A percentile compares a stretch with the other conserved stretches of the same genome.
Conservation (phyloP, 2,113 vertebrate genomes). For the Hepsetus odoe region DNA sequence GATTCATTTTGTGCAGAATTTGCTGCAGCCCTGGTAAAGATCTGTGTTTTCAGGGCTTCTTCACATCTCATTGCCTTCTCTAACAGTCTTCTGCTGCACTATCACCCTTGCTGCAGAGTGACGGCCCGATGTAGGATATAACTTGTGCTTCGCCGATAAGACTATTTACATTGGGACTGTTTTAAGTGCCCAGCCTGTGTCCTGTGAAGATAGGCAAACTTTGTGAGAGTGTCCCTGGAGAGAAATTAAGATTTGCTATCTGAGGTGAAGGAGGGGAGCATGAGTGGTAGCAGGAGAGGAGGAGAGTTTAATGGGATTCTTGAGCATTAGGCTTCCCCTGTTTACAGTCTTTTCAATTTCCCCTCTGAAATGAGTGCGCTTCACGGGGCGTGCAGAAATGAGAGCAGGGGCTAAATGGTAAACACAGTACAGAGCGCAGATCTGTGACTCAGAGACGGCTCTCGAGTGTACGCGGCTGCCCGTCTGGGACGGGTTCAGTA, state of each 20-base stretch:
- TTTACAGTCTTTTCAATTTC: slow-evolving; percentile 39
- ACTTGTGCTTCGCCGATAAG: slow-evolving; percentile 74
- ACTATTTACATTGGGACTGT: slow-evolving; percentile 71
- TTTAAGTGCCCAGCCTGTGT: slow-evolving; percentile 69
- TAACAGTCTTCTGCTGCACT: slow-evolving; percentile 1
- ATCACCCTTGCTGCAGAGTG: background rate
- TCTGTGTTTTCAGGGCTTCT: background rate
- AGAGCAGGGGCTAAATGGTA: slow-evolving; percentile 23
- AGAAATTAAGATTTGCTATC: slow-evolving; percentile 70
- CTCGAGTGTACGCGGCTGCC: background rate
- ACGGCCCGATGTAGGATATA: slow-evolving; percentile 58
- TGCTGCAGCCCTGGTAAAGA: background rate
- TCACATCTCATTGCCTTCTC: background rate
- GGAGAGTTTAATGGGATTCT: slow-evolving; percentile 56
- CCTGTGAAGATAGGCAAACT: slow-evolving; percentile 72
- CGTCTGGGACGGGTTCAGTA: slow-evolving; percentile 10
- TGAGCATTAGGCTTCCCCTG: slow-evolving; percentile 49
- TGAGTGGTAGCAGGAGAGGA: slow-evolving; percentile 17
- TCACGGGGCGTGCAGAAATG: background rate
- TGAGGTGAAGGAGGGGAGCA: slow-evolving; percentile 56
- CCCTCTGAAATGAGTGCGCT: slow-evolving; percentile 28
- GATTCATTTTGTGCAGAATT: too few relatives aligned
- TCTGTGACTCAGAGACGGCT: background rate
- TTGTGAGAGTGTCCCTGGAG: slow-evolving; percentile 70
- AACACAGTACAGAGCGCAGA: slow-evolving; percentile 1